phyloP scores from a whole-genome alignment of 2,888 invertebrate species.

The Cyrtodaria siliqua region DNA sequence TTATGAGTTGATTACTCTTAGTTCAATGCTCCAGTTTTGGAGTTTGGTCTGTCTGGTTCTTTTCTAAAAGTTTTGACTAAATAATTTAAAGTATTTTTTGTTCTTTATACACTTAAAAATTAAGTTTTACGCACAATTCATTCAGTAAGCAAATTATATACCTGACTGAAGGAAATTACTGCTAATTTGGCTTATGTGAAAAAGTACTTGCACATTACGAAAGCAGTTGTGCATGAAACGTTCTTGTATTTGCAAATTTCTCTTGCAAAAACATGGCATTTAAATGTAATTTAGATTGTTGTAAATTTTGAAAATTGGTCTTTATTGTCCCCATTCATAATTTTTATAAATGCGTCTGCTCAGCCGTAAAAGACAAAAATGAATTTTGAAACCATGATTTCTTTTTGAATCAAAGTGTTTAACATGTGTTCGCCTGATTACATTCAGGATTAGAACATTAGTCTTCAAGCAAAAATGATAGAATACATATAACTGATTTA shows the following conservation, averaged over 20 bases:
- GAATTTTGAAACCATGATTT: conserved; percentile 12
- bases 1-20: no score
- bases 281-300: conserved; percentile 17
- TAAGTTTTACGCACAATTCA: no score
- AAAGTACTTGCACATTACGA: conserved; percentile 7
- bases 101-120: no score
- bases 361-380: conserved; percentile 22
- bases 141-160: no score
- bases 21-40: no score
- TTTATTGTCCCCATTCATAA: not conserved
- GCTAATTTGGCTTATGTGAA: not conserved
- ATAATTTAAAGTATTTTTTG: no score
- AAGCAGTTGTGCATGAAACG: conserved; percentile 1
- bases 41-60: no score
- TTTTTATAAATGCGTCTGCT: not conserved
- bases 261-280: conserved; percentile 3
- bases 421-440: not conserved
- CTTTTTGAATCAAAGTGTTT: conserved; percentile 3
- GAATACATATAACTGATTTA: conserved; percentile 17
- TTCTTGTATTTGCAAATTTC: not conserved
- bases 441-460: not conserved
- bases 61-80: no score
- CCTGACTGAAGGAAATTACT: no score
- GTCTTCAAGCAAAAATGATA: conserved; percentile 4
- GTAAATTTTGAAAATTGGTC: not conserved